A percentile compares a stretch with the other conserved stretches of the same genome.
Conservation (phyloP, 2,888 invertebrate species). For the Andricus quercusramuli region DNA sequence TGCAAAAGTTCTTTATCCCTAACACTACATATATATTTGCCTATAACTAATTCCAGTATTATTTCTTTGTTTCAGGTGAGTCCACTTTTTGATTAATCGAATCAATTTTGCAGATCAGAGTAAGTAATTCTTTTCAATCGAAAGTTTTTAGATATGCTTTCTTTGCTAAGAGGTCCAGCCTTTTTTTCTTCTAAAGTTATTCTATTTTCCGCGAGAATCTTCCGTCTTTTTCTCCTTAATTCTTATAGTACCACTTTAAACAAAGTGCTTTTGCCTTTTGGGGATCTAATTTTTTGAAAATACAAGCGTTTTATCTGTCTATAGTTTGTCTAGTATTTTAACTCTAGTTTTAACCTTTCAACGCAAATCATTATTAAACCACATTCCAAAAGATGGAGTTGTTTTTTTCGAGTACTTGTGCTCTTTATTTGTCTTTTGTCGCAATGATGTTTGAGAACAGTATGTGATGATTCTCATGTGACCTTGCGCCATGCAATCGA, state of each 20-base stretch:
- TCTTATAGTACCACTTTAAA: too few relatives aligned
- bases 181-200: too few relatives aligned
- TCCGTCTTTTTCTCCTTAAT: too few relatives aligned
- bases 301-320: neutral
- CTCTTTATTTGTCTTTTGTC: slow-evolving; percentile 6
- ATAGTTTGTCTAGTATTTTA: neutral
- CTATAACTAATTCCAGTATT: neutral
- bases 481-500: slow-evolving; percentile 43
- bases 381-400: neutral
- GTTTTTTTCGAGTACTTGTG: neutral
- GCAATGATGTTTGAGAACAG: slow-evolving; percentile 16
- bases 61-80: slow-evolving; percentile 30
- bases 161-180: neutral
- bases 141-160: neutral
- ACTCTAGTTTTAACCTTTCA: neutral
- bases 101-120: neutral
- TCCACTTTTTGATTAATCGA: neutral
- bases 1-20: too few relatives aligned
- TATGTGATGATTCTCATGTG: slow-evolving; percentile 9
- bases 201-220: neutral
- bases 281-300: neutral
- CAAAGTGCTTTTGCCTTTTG: neutral
- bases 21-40: too few relatives aligned
- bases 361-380: neutral
- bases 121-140: neutral